Evolutionary conservation across 2,888 invertebrate species (phyloP).

Genomic region (Lycocerus yunnanus): DNA sequence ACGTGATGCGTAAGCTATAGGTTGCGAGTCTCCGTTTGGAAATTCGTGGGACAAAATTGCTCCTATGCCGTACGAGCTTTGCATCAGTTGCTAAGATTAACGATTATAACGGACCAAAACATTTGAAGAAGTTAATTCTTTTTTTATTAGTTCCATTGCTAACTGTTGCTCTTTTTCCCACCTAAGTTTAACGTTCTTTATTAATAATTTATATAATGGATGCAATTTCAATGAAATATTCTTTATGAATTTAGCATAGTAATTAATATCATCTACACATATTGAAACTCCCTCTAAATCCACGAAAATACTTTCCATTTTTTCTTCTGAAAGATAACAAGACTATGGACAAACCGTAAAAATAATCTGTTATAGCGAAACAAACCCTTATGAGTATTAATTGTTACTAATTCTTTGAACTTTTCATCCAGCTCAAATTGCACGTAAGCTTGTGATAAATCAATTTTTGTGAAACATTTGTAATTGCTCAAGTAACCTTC

Average conservation of each 20-base stretch:
- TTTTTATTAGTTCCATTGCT: background rate
- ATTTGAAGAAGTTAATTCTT: background rate
- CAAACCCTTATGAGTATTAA: no score
- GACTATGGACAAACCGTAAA: no score
- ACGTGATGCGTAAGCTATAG: background rate
- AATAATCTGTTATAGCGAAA: no score
- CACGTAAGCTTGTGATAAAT: no score
- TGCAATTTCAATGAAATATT: background rate
- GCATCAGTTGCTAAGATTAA: background rate
- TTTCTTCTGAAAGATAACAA: no score
- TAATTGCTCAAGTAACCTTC: no score
- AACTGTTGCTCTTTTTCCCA: background rate
- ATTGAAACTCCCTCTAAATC: no score
- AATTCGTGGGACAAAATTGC: slow-evolving; percentile 2
- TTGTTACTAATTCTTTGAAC: no score
- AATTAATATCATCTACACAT: slow-evolving; percentile 6
- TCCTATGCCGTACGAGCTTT: background rate
- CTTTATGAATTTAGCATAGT: slow-evolving; percentile 12
- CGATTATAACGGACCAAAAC: background rate
- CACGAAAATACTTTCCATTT: no score
- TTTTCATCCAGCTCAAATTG: no score
- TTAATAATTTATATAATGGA: slow-evolving; percentile 3
- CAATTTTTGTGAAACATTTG: no score
- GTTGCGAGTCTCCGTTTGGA: background rate
- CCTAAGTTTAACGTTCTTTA: background rate